Conservation (phyloP, 2,797 vertebrate genomes). For the Jordanella pulchra region DNA sequence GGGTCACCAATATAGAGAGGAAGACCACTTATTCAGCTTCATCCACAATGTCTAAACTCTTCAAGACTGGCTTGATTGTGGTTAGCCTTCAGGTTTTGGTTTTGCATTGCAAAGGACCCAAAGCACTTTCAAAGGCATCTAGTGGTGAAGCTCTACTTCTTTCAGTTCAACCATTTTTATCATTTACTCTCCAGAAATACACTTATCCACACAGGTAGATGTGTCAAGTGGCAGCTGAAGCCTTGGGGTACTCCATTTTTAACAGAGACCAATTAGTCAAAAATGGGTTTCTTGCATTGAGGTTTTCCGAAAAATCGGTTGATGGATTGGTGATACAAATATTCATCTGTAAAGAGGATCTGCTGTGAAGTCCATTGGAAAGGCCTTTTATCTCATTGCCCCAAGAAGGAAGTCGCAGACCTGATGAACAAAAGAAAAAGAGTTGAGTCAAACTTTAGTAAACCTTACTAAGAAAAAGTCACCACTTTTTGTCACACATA, state of each 20-base stretch:
- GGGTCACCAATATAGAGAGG: constrained; percentile 24
- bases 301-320: not conserved
- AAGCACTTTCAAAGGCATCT: constrained; percentile 6
- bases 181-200: constrained; percentile 4
- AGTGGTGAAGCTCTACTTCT: not conserved
- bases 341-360: constrained; percentile 35
- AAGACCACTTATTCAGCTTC: constrained; percentile 17
- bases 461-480: not conserved
- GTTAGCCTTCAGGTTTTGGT: constrained; percentile 14
- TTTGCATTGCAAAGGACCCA: constrained; percentile 55
- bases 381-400: constrained; percentile 23
- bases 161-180: not conserved
- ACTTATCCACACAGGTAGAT: constrained; percentile 15
- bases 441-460: not conserved
- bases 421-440: constrained; percentile 23
- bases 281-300: not conserved
- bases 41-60: constrained; percentile 11
- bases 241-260: constrained; percentile 4
- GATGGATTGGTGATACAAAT: constrained; percentile 18
- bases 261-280: constrained; percentile 28
- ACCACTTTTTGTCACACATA: not conserved
- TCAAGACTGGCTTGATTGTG: constrained; percentile 26
- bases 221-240: constrained; percentile 14
- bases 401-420: constrained; percentile 18
- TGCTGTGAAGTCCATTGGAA: constrained; percentile 11